These are phyloP conservation scores for Gallinago nigripennis DNA, from an alignment of 2,797 vertebrate genomes.

Conservation along the genomic window DNA sequence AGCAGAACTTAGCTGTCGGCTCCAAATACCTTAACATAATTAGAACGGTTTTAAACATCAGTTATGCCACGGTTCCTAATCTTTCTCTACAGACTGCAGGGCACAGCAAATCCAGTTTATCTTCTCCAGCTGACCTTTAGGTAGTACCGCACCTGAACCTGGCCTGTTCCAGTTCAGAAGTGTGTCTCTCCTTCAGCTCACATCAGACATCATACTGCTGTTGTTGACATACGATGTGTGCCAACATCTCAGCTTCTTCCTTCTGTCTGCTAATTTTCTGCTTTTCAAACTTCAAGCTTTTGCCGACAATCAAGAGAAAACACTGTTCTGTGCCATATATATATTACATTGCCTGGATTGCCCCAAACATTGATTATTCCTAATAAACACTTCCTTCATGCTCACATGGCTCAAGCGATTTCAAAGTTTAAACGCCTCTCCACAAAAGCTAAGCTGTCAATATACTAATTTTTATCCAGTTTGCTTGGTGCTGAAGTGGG, in stretches of 20 bases:
- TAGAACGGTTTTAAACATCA: background rate
- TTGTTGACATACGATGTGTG: background rate
- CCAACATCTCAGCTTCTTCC: background rate
- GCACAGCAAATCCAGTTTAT: background rate
- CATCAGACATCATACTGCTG: fast-evolving
- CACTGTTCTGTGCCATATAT: background rate
- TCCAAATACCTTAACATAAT: background rate
- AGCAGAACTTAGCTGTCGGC: background rate
- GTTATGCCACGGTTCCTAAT: background rate
- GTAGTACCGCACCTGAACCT: background rate
- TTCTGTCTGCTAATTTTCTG: background rate
- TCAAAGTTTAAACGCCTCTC: background rate
- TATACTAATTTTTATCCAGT: background rate
- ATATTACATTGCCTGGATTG: background rate
- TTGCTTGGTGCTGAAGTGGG: background rate
- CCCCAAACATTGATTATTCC: background rate
- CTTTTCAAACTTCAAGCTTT: background rate
- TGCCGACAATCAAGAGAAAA: background rate
- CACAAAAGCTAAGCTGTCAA: background rate
- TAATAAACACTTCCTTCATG: background rate
- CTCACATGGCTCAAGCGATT: background rate
- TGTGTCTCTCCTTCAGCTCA: background rate
- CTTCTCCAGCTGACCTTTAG: background rate
- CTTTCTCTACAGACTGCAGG: background rate
- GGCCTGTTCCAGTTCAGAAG: background rate